phyloP scores from a whole-genome alignment of 1,140 invertebrate genomes.

The Chironomus striatipennis region DNA sequence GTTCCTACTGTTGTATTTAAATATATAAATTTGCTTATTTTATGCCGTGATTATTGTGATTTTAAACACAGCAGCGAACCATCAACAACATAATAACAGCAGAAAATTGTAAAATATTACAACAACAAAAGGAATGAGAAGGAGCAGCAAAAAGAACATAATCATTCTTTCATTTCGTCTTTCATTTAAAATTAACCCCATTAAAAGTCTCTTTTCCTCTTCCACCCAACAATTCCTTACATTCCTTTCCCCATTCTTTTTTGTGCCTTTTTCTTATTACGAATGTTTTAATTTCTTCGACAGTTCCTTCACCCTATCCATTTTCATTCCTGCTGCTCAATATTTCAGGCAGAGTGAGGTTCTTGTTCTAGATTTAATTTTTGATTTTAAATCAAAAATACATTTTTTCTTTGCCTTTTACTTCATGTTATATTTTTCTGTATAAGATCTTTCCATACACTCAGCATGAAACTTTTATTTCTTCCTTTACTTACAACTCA shows the following conservation, averaged over 20 bases:
- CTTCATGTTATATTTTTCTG: too few relatives aligned
- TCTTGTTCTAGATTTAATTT: constrained; percentile 5
- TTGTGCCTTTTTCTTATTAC: neutral
- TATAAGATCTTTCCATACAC: too few relatives aligned
- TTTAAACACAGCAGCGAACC: neutral
- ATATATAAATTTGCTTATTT: constrained; percentile 23
- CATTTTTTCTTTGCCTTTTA: too few relatives aligned
- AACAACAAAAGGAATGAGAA: neutral
- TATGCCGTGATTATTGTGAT: constrained; percentile 21
- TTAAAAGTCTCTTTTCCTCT: neutral
- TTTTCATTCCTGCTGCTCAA: too few relatives aligned
- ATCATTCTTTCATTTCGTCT: constrained; percentile 19
- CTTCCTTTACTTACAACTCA: too few relatives aligned
- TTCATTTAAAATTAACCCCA: constrained; percentile 22
- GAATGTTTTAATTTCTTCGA: constrained; percentile 9
- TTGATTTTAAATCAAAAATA: neutral
- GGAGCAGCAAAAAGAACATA: constrained; percentile 21
- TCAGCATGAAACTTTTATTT: too few relatives aligned
- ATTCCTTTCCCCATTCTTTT: neutral
- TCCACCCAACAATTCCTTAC: neutral
- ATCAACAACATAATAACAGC: constrained; percentile 20
- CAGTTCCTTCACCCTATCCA: neutral
- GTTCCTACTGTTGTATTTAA: neutral
- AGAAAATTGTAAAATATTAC: neutral
- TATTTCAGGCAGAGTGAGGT: neutral